A percentile compares a stretch with the other conserved stretches of the same genome.
phyloP scores from a whole-genome alignment of 2,113 vertebrate species.

The Ginglymostoma cirratum region DNA sequence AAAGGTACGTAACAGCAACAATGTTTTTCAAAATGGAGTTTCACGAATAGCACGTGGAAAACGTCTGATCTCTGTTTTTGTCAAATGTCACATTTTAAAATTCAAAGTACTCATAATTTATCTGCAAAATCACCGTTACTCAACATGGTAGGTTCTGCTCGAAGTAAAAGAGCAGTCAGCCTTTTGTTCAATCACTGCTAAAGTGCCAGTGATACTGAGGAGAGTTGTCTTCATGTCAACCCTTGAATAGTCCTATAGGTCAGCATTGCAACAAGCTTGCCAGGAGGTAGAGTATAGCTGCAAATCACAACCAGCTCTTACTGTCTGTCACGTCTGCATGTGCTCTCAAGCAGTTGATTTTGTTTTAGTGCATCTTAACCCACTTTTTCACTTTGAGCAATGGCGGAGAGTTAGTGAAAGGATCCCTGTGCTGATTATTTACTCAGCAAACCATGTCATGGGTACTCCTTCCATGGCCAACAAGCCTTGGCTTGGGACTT shows the following conservation, averaged over 20 bases:
- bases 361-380: no score
- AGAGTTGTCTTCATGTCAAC: neutral
- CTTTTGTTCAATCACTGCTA: neutral
- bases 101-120: no score
- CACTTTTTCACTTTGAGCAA: no score
- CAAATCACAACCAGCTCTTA: neutral
- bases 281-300: neutral
- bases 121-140: neutral
- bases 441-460: no score
- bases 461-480: no score
- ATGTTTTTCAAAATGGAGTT: neutral
- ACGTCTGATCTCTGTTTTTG: neutral
- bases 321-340: neutral
- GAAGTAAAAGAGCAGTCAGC: neutral
- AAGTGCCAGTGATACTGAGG: neutral
- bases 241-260: neutral
- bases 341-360: neutral
- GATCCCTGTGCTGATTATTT: no score
- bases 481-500: no score
- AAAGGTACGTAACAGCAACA: neutral
- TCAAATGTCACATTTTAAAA: no score
- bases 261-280: neutral
- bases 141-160: neutral
- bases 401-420: no score
- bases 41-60: neutral